Evolutionary conservation across 2,113 vertebrate species (phyloP).

Genomic region (Lipophrys pholis): DNA sequence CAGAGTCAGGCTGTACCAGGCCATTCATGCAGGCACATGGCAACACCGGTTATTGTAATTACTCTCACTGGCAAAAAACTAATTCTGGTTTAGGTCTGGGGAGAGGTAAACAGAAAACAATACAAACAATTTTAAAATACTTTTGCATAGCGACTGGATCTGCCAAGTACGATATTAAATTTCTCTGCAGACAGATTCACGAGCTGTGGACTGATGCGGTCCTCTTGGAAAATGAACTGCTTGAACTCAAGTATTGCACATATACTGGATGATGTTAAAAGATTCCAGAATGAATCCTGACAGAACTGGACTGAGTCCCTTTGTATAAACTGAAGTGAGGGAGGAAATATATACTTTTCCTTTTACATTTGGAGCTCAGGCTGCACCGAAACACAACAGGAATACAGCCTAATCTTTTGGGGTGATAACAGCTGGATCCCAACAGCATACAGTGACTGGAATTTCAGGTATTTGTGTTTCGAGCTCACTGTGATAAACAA

Average conservation of each 20-base stretch:
- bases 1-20: too few species aligned
- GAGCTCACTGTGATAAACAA: conserved; percentile 59
- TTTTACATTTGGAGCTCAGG: not conserved
- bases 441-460: conserved; percentile 34
- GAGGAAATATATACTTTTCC: not conserved
- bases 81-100: not conserved
- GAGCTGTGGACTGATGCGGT: not conserved
- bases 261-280: conserved; percentile 1
- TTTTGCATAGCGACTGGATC: not conserved
- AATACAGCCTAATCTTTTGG: not conserved
- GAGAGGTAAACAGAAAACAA: not conserved
- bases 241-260: conserved; percentile 15
- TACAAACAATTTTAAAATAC: conserved; percentile 1
- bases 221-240: conserved; percentile 15
- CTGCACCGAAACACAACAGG: not conserved
- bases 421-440: not conserved
- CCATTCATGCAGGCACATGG: too few species aligned
- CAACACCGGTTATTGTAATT: too few species aligned
- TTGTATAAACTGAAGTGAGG: not conserved
- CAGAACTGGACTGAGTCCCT: too few species aligned
- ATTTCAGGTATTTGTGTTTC: conserved; percentile 57
- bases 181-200: conserved; percentile 10
- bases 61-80: too few species aligned
- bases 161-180: not conserved
- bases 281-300: not conserved